phyloP scores from a whole-genome alignment of 1,140 invertebrate species.

The Archegozetes longisetosus region DNA sequence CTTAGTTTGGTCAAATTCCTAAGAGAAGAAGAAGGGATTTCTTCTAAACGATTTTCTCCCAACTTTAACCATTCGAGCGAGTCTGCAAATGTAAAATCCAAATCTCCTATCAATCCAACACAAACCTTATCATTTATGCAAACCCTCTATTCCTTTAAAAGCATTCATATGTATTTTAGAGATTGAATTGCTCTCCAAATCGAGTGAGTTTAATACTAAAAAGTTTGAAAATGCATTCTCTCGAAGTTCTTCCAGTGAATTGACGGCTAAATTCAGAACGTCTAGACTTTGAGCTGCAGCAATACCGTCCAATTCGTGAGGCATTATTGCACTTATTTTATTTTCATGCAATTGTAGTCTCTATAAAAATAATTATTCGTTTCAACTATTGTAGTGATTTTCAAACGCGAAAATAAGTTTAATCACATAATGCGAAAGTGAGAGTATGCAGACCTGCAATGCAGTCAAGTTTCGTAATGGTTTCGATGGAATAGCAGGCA shows the following conservation, averaged over 20 bases:
- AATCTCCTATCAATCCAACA: background rate
- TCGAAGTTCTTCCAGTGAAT: slow-evolving; percentile 19
- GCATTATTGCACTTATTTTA: slow-evolving; percentile 17
- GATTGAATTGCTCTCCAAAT: slow-evolving; percentile 23
- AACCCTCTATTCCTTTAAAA: slow-evolving; percentile 38
- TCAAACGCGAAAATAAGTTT: background rate
- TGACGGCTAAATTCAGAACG: slow-evolving; percentile 20
- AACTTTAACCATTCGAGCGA: slow-evolving; percentile 70
- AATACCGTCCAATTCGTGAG: slow-evolving; percentile 10
- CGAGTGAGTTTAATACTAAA: slow-evolving; percentile 21
- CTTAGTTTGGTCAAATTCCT: slow-evolving; percentile 59
- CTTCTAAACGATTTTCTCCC: slow-evolving; percentile 64
- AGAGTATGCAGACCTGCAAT: slow-evolving; percentile 17
- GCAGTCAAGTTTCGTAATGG: slow-evolving; percentile 17
- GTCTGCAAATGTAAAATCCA: slow-evolving; percentile 35
- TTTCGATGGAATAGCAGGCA: slow-evolving; percentile 18
- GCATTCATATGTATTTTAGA: slow-evolving; percentile 20
- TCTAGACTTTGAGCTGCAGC: slow-evolving; percentile 15
- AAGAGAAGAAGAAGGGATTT: slow-evolving; percentile 61
- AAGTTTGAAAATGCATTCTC: slow-evolving; percentile 18
- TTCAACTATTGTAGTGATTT: background rate
- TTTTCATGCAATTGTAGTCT: slow-evolving; percentile 22
- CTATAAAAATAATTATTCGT: slow-evolving; percentile 2
- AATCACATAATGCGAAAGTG: background rate
- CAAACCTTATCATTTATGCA: background rate